A percentile compares a stretch with the other conserved stretches of the same genome.
These are phyloP conservation scores for Mionectes olivaceus DNA, from an alignment of 2,797 vertebrate species.

Conservation along the genomic window DNA sequence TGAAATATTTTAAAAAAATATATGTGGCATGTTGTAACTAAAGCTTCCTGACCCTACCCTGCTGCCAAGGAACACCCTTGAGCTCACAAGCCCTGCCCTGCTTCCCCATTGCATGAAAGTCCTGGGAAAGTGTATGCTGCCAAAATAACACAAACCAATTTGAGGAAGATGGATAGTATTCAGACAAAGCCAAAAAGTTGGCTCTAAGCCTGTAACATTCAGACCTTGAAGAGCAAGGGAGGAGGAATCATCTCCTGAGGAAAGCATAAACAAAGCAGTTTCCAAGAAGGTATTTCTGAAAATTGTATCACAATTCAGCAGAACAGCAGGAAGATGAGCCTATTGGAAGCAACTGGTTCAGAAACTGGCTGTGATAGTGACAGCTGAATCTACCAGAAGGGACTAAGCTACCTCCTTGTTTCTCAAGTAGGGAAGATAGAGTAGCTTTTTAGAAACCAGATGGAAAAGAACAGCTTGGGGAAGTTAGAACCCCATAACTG, in stretches of 20 bases:
- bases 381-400: slow-evolving; percentile 58
- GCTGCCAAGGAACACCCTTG: slow-evolving; percentile 7
- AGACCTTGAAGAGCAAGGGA: not conserved
- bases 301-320: slow-evolving; percentile 5
- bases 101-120: slow-evolving; percentile 26
- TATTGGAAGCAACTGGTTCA: slow-evolving; percentile 50
- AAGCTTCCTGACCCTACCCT: not conserved
- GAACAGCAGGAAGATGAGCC: slow-evolving; percentile 14
- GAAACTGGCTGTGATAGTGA: slow-evolving; percentile 21
- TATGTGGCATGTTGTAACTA: not conserved
- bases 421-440: not conserved
- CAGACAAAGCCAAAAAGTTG: not conserved
- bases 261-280: not conserved
- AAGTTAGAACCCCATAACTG: not conserved
- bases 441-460: slow-evolving; percentile 35
- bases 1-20: not conserved
- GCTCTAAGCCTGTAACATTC: not conserved
- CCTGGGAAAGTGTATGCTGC: not conserved
- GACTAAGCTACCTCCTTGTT: not conserved
- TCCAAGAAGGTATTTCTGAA: slow-evolving; percentile 14
- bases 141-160: not conserved
- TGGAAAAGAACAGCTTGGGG: slow-evolving; percentile 53
- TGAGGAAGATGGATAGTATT: not conserved
- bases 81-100: not conserved
- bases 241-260: not conserved